These are phyloP conservation scores for Hydrocynus forskahlii DNA, from an alignment of 2,797 vertebrate species.

Conservation along the genomic window DNA sequence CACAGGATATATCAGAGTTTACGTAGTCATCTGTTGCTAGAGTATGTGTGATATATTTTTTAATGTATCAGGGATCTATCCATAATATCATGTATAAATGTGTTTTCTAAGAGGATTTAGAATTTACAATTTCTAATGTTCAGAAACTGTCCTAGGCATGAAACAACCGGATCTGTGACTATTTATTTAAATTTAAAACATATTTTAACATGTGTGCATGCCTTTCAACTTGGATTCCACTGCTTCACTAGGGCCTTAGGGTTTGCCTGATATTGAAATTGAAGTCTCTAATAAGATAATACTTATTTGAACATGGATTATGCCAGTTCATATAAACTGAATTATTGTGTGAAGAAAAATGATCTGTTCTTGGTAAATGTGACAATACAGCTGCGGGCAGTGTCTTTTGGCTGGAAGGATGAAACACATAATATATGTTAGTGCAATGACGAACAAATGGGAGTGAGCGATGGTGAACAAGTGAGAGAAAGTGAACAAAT, in stretches of 20 bases:
- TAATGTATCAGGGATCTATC: neutral
- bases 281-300: too few species aligned
- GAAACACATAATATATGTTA: neutral
- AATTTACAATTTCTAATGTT: neutral
- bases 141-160: neutral
- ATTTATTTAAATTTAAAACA: too few species aligned
- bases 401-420: slow-evolving; percentile 26
- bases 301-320: neutral
- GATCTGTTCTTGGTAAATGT: neutral
- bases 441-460: neutral
- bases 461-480: slow-evolving; percentile 35
- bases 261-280: too few species aligned
- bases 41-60: neutral
- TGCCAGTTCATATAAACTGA: neutral
- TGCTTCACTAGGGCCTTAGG: neutral
- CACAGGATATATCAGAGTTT: slow-evolving; percentile 24
- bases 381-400: neutral
- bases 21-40: neutral
- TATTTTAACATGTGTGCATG: neutral
- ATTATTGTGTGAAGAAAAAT: neutral
- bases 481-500: slow-evolving; percentile 21
- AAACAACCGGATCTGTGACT: neutral
- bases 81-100: too few species aligned
- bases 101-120: neutral
- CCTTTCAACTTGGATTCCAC: neutral